Percentiles rank a stretch among this genome's conserved stretches.
Evolutionary conservation across 2,797 vertebrate species (phyloP).

Genomic region (Syncerus caffer): DNA sequence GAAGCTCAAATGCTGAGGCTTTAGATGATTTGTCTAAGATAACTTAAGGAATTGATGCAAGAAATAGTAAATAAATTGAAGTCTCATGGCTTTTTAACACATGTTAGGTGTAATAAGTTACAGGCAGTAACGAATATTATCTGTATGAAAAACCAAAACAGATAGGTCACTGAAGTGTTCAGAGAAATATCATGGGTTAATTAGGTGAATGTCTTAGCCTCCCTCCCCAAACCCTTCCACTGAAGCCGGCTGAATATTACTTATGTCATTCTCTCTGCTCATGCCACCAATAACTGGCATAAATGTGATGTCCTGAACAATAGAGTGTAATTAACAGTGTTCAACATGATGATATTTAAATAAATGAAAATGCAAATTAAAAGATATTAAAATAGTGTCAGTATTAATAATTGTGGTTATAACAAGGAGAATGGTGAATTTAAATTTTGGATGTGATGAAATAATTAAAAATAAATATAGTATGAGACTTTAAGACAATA

Average conservation of each 20-base stretch:
- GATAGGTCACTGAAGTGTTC: background rate
- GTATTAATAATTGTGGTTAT: constrained; percentile 64
- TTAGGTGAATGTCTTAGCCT: background rate
- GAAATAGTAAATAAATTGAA: background rate
- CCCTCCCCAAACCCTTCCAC: background rate
- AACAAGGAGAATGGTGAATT: constrained; percentile 12
- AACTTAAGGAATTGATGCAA: background rate
- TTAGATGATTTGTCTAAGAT: background rate
- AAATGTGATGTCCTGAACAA: constrained; percentile 52
- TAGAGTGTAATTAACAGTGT: constrained; percentile 54
- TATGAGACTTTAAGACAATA: background rate
- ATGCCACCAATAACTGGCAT: constrained; percentile 46
- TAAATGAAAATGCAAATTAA: constrained; percentile 71
- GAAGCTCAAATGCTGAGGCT: background rate
- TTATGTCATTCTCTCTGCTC: background rate
- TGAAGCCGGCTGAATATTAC: background rate
- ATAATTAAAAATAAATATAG: background rate
- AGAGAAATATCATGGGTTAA: background rate
- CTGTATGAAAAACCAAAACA: background rate
- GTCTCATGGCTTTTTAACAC: background rate
- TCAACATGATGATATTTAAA: constrained; percentile 49
- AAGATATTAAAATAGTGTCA: constrained; percentile 53
- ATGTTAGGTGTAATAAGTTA: background rate
- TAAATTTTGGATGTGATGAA: constrained; percentile 42
- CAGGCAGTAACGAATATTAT: background rate